Conservation (phyloP, 2,797 vertebrate species). For the Tolypeutes matacus region DNA sequence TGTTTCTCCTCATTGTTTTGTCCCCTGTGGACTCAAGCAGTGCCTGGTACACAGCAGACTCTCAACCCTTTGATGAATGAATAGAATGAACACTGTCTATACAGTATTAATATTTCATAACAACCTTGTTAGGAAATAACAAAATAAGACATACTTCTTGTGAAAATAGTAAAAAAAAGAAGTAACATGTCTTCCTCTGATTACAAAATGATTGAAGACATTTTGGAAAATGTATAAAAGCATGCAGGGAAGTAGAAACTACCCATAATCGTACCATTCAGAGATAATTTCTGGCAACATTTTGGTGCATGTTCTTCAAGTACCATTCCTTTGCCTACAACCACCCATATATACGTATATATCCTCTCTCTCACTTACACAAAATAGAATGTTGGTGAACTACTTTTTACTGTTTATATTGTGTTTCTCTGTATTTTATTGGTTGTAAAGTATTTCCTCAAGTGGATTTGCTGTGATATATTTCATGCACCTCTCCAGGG, state of each 20-base stretch:
- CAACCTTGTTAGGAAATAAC: not conserved
- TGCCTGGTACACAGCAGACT: not conserved
- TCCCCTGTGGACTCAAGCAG: not conserved
- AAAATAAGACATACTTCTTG: not conserved
- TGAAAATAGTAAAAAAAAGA: not conserved
- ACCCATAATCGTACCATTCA: not conserved
- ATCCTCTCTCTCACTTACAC: not conserved
- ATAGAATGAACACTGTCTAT: not conserved
- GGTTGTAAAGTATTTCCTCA: slow-evolving; percentile 8
- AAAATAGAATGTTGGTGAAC: not conserved
- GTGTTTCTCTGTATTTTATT: slow-evolving; percentile 1
- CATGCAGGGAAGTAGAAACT: slow-evolving; percentile 10
- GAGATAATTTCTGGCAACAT: not conserved
- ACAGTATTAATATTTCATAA: not conserved
- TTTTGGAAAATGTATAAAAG: not conserved
- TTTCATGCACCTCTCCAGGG: slow-evolving; percentile 2
- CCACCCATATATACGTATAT: not conserved
- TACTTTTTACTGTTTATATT: not conserved
- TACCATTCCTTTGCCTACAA: slow-evolving; percentile 27
- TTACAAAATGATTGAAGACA: not conserved
- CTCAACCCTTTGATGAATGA: not conserved
- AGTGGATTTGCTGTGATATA: not conserved
- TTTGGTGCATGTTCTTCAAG: not conserved
- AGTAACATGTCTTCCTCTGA: not conserved
- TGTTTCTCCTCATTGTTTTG: not conserved